phyloP scores from a whole-genome alignment of 2,113 vertebrate species.

The Myanophis thanlyinensis region DNA sequence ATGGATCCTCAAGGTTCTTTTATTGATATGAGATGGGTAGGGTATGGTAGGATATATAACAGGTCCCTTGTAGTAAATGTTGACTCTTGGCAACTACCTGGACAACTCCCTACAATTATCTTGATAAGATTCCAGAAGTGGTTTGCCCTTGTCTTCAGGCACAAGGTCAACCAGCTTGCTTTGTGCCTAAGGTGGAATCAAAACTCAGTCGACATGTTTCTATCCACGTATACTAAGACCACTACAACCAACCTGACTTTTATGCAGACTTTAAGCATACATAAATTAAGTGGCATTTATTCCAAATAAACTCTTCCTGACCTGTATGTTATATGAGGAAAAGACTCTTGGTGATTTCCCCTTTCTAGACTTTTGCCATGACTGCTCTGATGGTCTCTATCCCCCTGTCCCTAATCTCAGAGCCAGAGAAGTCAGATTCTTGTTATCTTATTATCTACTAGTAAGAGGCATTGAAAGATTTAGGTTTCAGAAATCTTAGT shows the following conservation, averaged over 20 bases:
- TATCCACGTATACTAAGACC: not conserved
- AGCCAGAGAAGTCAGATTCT: not conserved
- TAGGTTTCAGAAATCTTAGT: not conserved
- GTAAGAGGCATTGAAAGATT: not conserved
- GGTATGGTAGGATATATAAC: too few relatives aligned
- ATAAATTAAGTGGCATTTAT: not conserved
- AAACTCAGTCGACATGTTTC: not conserved
- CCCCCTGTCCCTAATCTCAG: not conserved
- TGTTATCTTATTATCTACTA: not conserved
- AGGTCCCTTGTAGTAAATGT: not conserved
- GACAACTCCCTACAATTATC: not conserved
- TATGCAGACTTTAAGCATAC: not conserved
- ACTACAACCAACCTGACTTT: not conserved
- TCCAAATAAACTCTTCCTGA: not conserved
- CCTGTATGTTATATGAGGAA: not conserved
- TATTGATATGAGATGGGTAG: not conserved
- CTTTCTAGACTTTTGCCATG: not conserved
- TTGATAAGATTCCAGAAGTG: not conserved
- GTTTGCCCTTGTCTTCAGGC: not conserved
- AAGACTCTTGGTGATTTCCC: not conserved
- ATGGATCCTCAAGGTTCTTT: not conserved
- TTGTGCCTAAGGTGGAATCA: not conserved
- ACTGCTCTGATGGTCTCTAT: not conserved
- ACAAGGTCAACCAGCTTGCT: not conserved
- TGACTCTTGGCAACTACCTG: not conserved